Conservation (phyloP, 2,797 vertebrate species). For the Netta rufina region DNA sequence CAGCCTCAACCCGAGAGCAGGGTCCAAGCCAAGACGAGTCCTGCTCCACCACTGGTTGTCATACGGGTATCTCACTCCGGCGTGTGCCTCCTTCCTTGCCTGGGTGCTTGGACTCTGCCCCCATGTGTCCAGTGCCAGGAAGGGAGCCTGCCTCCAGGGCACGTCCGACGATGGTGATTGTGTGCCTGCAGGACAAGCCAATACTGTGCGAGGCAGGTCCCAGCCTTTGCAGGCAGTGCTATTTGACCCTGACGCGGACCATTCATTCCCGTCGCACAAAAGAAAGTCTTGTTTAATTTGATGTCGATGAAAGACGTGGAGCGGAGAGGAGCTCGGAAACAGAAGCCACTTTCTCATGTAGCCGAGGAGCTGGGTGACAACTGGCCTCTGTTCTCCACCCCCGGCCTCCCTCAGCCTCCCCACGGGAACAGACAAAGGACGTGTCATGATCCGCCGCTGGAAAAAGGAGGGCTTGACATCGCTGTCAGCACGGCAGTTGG, state of each 20-base stretch:
- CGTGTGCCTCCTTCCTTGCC: neutral
- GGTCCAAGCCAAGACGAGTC: neutral
- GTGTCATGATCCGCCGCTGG: neutral
- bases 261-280: conserved; percentile 65
- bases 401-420: conserved; percentile 39
- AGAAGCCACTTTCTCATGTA: conserved; percentile 71
- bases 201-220: conserved; percentile 42
- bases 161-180: neutral
- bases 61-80: neutral
- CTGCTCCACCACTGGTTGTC: neutral
- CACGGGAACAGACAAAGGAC: conserved; percentile 38
- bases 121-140: conserved; percentile 11
- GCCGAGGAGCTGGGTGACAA: conserved; percentile 62
- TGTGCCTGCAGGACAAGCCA: conserved; percentile 44
- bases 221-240: conserved; percentile 56
- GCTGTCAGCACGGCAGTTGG: neutral
- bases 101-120: conserved; percentile 30
- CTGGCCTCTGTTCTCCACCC: conserved; percentile 67
- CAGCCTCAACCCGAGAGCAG: neutral
- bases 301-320: conserved; percentile 58
- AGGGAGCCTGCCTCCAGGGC: neutral
- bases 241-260: conserved; percentile 45
- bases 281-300: conserved; percentile 66
- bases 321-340: conserved; percentile 52
- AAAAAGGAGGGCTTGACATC: conserved; percentile 39